These are phyloP conservation scores for Paracanthobrama guichenoti DNA, from an alignment of 2,113 vertebrate genomes.

Conservation along the genomic window DNA sequence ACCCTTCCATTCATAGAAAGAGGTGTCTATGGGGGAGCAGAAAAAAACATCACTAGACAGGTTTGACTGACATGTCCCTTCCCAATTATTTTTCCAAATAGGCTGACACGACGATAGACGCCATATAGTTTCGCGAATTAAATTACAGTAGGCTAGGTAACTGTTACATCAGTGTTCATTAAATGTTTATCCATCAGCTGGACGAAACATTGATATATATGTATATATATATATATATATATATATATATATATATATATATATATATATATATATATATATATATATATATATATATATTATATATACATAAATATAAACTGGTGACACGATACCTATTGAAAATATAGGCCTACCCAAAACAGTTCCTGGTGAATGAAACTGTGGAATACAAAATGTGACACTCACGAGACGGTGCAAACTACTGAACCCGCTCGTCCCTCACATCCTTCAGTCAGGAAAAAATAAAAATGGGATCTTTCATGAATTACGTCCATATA, in stretches of 20 bases:
- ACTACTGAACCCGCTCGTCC: not conserved
- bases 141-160: not conserved
- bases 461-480: not conserved
- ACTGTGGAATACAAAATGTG: too few relatives aligned
- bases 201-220: too few relatives aligned
- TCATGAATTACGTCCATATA: not conserved
- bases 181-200: not conserved
- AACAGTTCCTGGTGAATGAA: too few relatives aligned
- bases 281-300: too few relatives aligned
- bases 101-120: not conserved
- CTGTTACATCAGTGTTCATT: too few relatives aligned
- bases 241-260: too few relatives aligned
- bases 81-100: not conserved
- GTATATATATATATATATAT: too few relatives aligned
- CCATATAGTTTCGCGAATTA: not conserved
- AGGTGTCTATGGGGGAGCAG: not conserved
- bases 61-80: not conserved
- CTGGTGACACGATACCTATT: not conserved
- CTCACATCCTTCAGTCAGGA: not conserved
- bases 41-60: not conserved
- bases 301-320: too few relatives aligned
- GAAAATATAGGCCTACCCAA: too few relatives aligned
- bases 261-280: too few relatives aligned
- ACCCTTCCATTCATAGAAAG: constrained; percentile 69
- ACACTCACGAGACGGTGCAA: too few relatives aligned